Conservation (phyloP, 2,888 invertebrate genomes). For the Metellina segmentata region DNA sequence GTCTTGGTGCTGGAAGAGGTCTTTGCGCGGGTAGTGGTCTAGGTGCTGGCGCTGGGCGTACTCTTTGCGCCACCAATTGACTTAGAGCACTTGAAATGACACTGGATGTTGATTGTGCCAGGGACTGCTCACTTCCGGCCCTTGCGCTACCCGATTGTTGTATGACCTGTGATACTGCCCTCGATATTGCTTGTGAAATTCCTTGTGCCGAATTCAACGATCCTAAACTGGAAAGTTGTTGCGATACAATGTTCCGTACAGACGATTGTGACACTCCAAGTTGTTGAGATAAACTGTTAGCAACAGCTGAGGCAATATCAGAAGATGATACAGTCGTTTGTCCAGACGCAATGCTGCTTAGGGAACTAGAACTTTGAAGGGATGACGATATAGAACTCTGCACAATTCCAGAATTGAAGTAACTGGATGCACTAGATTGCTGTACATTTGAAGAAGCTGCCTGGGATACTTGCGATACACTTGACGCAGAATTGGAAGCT, state of each 20-base stretch:
- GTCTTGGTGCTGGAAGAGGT: not conserved
- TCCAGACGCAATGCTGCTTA: not conserved
- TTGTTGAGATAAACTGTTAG: not conserved
- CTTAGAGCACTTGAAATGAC: not conserved
- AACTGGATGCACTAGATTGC: not conserved
- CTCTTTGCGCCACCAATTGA: not conserved
- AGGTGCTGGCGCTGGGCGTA: not conserved
- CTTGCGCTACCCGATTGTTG: not conserved
- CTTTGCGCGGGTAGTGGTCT: not conserved
- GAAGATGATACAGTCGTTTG: not conserved
- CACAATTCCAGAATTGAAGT: slow-evolving; percentile 17
- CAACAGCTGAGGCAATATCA: not conserved
- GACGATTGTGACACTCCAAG: not conserved
- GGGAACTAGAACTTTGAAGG: not conserved
- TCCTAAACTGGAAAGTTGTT: not conserved
- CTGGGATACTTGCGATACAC: not conserved
- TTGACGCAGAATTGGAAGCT: not conserved
- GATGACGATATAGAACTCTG: not conserved
- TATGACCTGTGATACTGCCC: not conserved
- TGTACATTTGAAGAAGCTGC: not conserved
- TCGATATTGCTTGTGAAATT: not conserved
- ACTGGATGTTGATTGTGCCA: not conserved
- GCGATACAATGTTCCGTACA: not conserved
- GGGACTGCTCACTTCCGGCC: slow-evolving; percentile 15
- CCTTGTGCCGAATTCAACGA: not conserved